These are phyloP conservation scores for Muscicapa striata DNA, from an alignment of 2,797 vertebrate species.

Conservation along the genomic window DNA sequence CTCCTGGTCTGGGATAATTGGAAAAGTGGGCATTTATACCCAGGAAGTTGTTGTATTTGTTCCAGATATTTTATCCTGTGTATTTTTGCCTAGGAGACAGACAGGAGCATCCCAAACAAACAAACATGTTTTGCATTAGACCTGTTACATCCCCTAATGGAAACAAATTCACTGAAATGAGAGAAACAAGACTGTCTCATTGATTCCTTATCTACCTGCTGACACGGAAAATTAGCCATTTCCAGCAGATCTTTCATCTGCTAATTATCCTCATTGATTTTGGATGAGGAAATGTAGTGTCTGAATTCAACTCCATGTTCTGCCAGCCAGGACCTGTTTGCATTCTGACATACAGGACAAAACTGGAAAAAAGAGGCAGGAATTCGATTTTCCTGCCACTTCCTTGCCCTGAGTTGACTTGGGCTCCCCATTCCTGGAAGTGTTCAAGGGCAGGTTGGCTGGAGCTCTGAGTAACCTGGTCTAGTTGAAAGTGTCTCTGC, in stretches of 20 bases:
- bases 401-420: neutral
- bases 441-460: neutral
- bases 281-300: neutral
- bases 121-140: neutral
- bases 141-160: neutral
- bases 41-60: neutral
- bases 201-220: constrained; percentile 54
- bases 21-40: neutral
- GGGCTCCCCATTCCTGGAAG: neutral
- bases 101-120: neutral
- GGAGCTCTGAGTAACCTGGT: no score
- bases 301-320: neutral
- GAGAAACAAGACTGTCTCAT: constrained; percentile 7
- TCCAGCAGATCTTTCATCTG: constrained; percentile 53
- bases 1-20: neutral
- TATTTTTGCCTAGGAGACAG: neutral
- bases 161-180: constrained; percentile 25
- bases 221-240: constrained; percentile 31
- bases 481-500: neutral
- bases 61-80: neutral
- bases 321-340: neutral
- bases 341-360: neutral
- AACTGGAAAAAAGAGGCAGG: neutral
- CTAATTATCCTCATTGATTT: constrained; percentile 64
- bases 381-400: neutral